phyloP scores from a whole-genome alignment of 2,113 vertebrate species.

The Ondatra zibethicus region DNA sequence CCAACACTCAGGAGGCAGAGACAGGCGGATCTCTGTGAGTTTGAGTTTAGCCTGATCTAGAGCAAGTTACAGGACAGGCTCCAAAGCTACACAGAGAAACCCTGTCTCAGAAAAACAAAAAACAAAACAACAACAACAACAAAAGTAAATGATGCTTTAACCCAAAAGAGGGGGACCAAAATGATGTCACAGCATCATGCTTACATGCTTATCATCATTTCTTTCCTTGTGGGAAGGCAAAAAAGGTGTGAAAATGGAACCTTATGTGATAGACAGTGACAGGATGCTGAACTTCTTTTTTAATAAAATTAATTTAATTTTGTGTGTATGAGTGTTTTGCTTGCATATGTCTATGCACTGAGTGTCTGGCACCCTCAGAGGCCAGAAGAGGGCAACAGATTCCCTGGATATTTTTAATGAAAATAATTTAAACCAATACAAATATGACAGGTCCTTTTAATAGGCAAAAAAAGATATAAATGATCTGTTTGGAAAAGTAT shows the following conservation, averaged over 20 bases:
- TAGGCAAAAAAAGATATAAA: too few relatives aligned
- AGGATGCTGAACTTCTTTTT: not conserved
- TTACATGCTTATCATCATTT: not conserved
- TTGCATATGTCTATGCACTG: not conserved
- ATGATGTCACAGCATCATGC: not conserved
- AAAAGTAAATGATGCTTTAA: not conserved
- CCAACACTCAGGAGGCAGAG: too few relatives aligned
- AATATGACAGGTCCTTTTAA: too few relatives aligned
- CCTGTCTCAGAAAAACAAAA: not conserved
- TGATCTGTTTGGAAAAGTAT: not conserved
- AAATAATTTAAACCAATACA: slow-evolving; percentile 30
- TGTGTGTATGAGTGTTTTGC: not conserved
- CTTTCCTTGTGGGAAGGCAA: not conserved
- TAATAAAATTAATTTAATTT: not conserved
- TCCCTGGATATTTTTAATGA: not conserved
- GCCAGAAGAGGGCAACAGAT: not conserved
- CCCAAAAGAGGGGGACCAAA: not conserved
- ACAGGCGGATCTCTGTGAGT: too few relatives aligned
- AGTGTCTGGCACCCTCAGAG: not conserved
- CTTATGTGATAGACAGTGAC: not conserved
- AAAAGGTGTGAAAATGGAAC: not conserved
- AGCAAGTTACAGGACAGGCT: not conserved
- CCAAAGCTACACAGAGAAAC: too few relatives aligned
- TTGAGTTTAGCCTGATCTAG: not conserved
- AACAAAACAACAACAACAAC: not conserved